Conservation (phyloP, 2,113 vertebrate genomes). For the Piaya cayana region DNA sequence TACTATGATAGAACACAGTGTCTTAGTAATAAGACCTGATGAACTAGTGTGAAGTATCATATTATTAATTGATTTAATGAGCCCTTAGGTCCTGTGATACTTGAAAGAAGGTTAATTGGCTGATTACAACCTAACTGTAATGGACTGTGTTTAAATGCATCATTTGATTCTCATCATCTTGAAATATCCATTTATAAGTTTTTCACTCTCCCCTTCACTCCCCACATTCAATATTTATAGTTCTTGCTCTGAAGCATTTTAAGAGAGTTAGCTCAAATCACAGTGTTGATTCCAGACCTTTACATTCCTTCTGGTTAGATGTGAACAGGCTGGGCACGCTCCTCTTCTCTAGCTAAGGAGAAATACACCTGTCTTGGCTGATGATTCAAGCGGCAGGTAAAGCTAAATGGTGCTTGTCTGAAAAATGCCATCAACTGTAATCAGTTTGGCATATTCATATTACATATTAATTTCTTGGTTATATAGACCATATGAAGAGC, state of each 20-base stretch:
- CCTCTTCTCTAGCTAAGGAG: not conserved
- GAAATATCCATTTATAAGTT: not conserved
- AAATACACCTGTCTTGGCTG: not conserved
- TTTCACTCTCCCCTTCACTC: not conserved
- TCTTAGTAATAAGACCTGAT: not conserved
- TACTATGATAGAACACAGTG: not conserved
- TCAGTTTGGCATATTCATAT: not conserved
- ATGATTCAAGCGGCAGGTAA: not conserved
- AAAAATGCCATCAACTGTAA: not conserved
- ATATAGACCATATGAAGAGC: accelerated
- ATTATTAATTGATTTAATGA: not conserved
- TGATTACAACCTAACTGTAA: not conserved
- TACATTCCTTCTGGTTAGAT: not conserved
- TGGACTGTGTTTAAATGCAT: not conserved
- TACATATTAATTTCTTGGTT: not conserved
- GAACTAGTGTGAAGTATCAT: not conserved
- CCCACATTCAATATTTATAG: not conserved
- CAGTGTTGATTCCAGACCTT: not conserved
- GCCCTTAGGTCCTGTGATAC: not conserved
- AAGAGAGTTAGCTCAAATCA: not conserved
- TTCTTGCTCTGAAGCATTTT: not conserved
- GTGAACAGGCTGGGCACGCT: not conserved
- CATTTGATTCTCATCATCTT: not conserved
- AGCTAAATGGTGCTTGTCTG: not conserved
- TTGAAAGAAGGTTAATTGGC: constrained; percentile 3